A percentile compares a stretch with the other conserved stretches of the same genome.
Evolutionary conservation across 2,888 invertebrate species (phyloP).

Genomic region (Frankliniella fusca): DNA sequence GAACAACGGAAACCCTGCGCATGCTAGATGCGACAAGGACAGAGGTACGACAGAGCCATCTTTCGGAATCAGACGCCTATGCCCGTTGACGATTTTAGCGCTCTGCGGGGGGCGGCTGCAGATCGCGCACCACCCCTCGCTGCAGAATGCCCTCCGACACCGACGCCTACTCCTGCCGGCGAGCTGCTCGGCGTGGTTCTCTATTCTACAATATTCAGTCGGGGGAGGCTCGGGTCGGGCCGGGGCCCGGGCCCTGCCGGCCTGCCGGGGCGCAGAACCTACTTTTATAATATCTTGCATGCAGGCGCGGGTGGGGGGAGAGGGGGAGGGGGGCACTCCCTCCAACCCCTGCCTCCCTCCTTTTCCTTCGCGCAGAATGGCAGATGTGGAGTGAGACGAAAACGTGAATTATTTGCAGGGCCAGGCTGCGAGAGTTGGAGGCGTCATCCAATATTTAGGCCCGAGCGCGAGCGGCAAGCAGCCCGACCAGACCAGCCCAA

Average conservation of each 20-base stretch:
- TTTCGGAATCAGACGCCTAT: no score
- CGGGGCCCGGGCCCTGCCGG: not conserved
- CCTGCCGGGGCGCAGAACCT: not conserved
- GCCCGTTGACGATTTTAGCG: no score
- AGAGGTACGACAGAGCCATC: no score
- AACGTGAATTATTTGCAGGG: slow-evolving; percentile 20
- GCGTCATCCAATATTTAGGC: slow-evolving; percentile 18
- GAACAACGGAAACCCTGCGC: no score
- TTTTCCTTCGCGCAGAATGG: not conserved
- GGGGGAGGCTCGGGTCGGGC: not conserved
- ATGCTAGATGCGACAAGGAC: no score
- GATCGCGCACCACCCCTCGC: no score
- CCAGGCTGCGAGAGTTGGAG: slow-evolving; percentile 16
- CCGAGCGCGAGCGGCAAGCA: not conserved
- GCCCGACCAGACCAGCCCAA: not conserved
- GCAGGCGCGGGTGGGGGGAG: not conserved
- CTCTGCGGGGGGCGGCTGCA: no score
- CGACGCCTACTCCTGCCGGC: no score
- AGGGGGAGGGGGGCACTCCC: not conserved
- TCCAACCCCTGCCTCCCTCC: no score
- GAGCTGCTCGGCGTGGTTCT: not conserved
- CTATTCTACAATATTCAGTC: not conserved
- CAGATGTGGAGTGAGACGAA: slow-evolving; percentile 23
- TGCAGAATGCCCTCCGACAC: no score
- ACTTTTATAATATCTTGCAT: slow-evolving; percentile 25